Evolutionary conservation across 2,113 vertebrate genomes (phyloP).

Genomic region (Rattus norvegicus): GRCr8 NC_086034.1:5956501-5957000

Average conservation of each 20-base stretch:
- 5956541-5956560: neutral
- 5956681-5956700: neutral
- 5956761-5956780: neutral
- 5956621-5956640: neutral
- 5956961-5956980: neutral
- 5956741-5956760: neutral
- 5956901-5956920: neutral
- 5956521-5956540: neutral
- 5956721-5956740: neutral
- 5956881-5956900: neutral
- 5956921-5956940: neutral
- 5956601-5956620: neutral
- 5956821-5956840: neutral
- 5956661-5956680: neutral
- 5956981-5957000: neutral
- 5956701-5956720: neutral
- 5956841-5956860: neutral
- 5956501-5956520: neutral
- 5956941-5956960: neutral
- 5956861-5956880: neutral
- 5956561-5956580: neutral
- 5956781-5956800: neutral
- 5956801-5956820: neutral
- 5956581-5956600: neutral
- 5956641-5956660: neutral